phyloP scores from a whole-genome alignment of 2,113 vertebrate species.

The Ramphastos sulfuratus region DNA sequence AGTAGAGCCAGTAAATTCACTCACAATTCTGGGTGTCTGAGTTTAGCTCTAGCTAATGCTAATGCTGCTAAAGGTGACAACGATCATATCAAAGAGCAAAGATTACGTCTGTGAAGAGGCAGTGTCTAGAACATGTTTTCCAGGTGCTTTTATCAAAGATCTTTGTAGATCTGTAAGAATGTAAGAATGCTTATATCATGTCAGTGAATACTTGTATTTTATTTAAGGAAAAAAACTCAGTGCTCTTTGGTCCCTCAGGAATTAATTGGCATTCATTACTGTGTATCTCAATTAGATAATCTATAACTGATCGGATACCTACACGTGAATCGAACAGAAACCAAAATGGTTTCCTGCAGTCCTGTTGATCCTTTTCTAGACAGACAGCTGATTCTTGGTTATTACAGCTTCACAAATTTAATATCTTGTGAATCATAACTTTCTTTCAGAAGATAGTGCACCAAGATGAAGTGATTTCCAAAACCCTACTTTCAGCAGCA shows the following conservation, averaged over 20 bases:
- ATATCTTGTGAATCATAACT: background rate
- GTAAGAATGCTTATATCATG: background rate
- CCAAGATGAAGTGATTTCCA: background rate
- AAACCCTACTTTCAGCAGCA: background rate
- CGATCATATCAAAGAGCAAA: background rate
- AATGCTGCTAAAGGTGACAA: background rate
- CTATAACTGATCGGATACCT: background rate
- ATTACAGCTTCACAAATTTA: background rate
- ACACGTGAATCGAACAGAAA: background rate
- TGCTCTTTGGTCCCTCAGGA: background rate
- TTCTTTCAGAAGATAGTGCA: background rate
- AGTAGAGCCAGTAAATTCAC: background rate
- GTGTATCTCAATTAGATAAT: background rate
- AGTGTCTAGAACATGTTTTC: background rate
- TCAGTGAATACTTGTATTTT: background rate
- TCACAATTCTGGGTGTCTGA: background rate
- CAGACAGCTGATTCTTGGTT: background rate
- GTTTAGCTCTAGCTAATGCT: background rate
- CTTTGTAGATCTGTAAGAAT: background rate
- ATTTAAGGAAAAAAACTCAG: background rate
- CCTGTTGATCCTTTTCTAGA: background rate
- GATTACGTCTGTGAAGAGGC: background rate
- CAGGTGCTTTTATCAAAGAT: background rate
- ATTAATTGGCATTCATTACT: background rate
- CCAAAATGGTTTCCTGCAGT: background rate